phyloP scores from a whole-genome alignment of 2,888 invertebrate genomes.

The Anaspis maculata region DNA sequence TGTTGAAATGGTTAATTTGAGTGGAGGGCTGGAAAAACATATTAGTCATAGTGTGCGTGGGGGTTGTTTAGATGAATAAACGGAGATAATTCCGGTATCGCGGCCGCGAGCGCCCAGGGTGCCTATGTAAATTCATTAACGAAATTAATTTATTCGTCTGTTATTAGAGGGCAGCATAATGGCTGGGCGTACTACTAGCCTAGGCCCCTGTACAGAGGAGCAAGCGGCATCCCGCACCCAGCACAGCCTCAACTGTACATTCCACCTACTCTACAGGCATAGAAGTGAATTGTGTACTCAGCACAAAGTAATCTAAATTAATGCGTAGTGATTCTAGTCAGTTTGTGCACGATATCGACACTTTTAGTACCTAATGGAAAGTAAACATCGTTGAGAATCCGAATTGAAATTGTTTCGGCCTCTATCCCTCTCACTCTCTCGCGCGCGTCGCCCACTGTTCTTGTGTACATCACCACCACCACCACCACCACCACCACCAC shows the following conservation, averaged over 20 bases:
- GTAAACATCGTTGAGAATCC: constrained; percentile 38
- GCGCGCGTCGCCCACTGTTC: constrained; percentile 13
- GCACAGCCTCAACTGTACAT: constrained; percentile 6
- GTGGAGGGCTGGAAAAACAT: too few species aligned
- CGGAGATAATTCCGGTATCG: constrained; percentile 11
- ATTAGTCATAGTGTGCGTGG: too few species aligned
- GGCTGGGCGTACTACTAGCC: constrained; percentile 9
- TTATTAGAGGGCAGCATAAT: constrained; percentile 23
- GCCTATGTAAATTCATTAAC: constrained; percentile 24
- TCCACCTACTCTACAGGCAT: constrained; percentile 11
- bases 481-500: constrained; percentile 10
- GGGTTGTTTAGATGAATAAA: constrained; percentile 14
- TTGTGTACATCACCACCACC: constrained; percentile 11
- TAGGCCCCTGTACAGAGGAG: too few species aligned
- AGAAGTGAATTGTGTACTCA: constrained; percentile 25
- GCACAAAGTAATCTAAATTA: constrained; percentile 37
- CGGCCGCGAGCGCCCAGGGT: constrained; percentile 10
- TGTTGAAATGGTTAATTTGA: too few species aligned
- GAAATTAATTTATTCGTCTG: constrained; percentile 26
- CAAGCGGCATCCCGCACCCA: too few species aligned
- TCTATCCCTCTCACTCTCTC: constrained; percentile 20
- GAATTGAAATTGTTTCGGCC: constrained; percentile 35
- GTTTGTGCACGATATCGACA: constrained; percentile 37
- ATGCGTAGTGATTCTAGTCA: constrained; percentile 36
- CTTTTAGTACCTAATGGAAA: constrained; percentile 40